Percentiles rank a stretch among this genome's conserved stretches.
These are phyloP conservation scores for Ceratosolen solmsi DNA, from an alignment of 1,140 invertebrate species.

Conservation along the genomic window DNA sequence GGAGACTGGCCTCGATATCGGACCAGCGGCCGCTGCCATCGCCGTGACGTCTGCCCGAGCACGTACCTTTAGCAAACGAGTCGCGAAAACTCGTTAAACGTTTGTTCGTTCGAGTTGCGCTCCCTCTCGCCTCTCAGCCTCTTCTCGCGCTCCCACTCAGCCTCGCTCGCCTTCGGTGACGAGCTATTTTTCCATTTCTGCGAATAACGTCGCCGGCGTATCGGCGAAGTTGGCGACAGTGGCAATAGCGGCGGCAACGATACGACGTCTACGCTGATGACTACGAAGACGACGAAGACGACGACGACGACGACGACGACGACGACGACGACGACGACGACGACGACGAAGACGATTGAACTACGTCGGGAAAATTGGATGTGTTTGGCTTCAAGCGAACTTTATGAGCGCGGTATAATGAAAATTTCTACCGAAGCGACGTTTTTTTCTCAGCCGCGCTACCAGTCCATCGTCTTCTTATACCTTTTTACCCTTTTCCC, in stretches of 20 bases:
- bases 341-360: constrained; percentile 18
- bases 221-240: background rate
- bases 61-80: constrained; percentile 49
- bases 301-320: too few species aligned
- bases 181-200: constrained; percentile 46
- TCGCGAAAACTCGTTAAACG: constrained; percentile 49
- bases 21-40: constrained; percentile 39
- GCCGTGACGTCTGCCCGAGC: constrained; percentile 49
- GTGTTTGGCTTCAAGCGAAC: constrained; percentile 38
- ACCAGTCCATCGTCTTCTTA: too few species aligned
- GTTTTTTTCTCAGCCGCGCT: constrained; percentile 29
- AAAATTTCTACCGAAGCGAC: constrained; percentile 29
- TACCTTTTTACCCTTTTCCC: background rate
- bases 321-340: background rate
- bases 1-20: constrained; percentile 57
- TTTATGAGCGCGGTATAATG: constrained; percentile 34
- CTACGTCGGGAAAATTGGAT: constrained; percentile 38
- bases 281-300: too few species aligned
- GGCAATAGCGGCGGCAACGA: background rate
- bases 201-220: constrained; percentile 37
- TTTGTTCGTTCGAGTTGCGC: constrained; percentile 26
- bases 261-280: background rate
- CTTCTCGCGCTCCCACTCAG: background rate
- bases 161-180: background rate
- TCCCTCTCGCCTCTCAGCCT: background rate